Evolutionary conservation across 2,113 vertebrate species (phyloP).

Genomic region (Chloebia gouldiae): DNA sequence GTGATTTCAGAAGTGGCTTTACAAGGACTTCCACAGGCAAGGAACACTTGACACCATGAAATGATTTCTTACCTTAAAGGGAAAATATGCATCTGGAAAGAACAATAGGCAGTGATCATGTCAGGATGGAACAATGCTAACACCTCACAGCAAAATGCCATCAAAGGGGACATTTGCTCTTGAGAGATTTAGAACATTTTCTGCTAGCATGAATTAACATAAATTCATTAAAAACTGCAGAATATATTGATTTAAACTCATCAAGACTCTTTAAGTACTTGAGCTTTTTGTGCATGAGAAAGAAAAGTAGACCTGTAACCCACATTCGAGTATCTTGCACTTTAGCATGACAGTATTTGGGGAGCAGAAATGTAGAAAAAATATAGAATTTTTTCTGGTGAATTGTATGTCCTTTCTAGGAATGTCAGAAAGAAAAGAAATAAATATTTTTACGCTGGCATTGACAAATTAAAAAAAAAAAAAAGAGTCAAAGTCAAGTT

Average conservation of each 20-base stretch:
- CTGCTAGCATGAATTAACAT: background rate
- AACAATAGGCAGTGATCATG: background rate
- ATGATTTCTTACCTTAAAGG: background rate
- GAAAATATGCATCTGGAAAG: background rate
- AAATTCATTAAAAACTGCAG: slow-evolving; percentile 8
- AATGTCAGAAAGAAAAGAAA: background rate
- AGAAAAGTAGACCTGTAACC: background rate
- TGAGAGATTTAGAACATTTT: background rate
- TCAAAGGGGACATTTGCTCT: slow-evolving; percentile 1
- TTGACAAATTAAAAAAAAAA: background rate
- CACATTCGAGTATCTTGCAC: background rate
- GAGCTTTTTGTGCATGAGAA: background rate
- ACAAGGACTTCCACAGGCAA: background rate
- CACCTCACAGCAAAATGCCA: slow-evolving; percentile 15
- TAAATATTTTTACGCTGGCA: background rate
- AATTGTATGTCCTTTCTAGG: background rate
- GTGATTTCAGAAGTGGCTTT: background rate
- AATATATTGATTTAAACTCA: background rate
- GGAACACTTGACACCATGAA: background rate
- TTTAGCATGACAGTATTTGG: background rate
- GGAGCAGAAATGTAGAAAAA: background rate
- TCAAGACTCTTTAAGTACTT: background rate
- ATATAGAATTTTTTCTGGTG: background rate
- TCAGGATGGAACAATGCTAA: background rate
- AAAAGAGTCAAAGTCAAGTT: background rate